A percentile compares a stretch with the other conserved stretches of the same genome.
Evolutionary conservation across 2,113 vertebrate species (phyloP).

Genomic region (Gallinago paraguaiae): DNA sequence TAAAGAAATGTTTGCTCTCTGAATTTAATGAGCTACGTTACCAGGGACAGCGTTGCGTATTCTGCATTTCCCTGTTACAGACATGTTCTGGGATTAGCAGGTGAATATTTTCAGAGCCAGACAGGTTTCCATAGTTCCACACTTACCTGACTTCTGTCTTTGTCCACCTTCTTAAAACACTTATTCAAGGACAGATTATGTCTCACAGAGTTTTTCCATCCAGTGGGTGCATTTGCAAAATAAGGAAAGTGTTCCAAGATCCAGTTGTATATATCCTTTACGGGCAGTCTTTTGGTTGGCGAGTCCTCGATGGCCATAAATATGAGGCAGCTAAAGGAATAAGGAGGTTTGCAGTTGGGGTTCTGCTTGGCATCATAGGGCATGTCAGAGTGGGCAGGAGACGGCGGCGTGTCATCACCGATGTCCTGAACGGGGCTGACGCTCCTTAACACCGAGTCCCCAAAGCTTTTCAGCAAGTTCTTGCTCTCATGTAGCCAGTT

Average conservation of each 20-base stretch:
- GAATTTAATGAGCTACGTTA: not conserved
- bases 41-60: not conserved
- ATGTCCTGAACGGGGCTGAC: slow-evolving; percentile 94
- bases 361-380: slow-evolving; percentile 90
- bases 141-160: slow-evolving; percentile 97
- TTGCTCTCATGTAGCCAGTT: slow-evolving; percentile 98
- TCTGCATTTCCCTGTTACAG: not conserved
- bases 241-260: slow-evolving; percentile 99
- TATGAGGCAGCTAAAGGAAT: slow-evolving; percentile 99
- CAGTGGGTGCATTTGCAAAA: slow-evolving; percentile 95
- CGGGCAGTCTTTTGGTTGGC: slow-evolving; percentile 92
- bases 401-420: slow-evolving; percentile 86
- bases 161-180: slow-evolving; percentile 99
- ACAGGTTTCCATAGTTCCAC: not conserved
- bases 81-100: not conserved
- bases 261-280: slow-evolving; percentile 99
- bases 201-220: slow-evolving; percentile 99
- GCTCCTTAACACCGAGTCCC: slow-evolving; percentile 91
- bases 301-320: slow-evolving; percentile 99
- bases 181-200: slow-evolving; percentile 98
- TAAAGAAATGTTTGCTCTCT: slow-evolving; percentile 18
- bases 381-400: slow-evolving; percentile 88
- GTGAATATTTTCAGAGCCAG: not conserved
- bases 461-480: slow-evolving; percentile 96
- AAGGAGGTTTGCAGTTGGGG: slow-evolving; percentile 95